phyloP scores from a whole-genome alignment of 2,888 invertebrate genomes.

The Hoplodrina ambigua region DNA sequence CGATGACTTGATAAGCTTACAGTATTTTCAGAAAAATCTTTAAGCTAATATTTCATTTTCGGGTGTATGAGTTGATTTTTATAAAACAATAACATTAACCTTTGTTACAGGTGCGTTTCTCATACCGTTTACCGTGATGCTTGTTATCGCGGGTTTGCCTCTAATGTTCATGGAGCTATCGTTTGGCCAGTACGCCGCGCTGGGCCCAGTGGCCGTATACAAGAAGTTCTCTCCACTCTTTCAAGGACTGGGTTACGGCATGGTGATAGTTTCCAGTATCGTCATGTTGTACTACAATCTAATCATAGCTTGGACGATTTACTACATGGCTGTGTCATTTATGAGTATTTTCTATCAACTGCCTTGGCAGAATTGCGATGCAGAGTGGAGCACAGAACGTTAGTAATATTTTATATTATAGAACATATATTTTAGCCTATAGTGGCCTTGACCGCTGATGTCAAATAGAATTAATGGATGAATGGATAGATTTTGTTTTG shows the following conservation, averaged over 20 bases:
- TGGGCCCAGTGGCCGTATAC: slow-evolving; percentile 95
- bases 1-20: no score
- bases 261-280: slow-evolving; percentile 94
- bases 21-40: neutral
- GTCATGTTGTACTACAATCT: slow-evolving; percentile 95
- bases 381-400: slow-evolving; percentile 93
- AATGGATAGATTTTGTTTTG: no score
- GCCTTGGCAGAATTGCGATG: slow-evolving; percentile 94
- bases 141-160: slow-evolving; percentile 94
- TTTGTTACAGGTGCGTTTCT: slow-evolving; percentile 93
- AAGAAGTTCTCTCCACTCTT: slow-evolving; percentile 95
- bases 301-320: slow-evolving; percentile 94
- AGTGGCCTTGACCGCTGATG: no score
- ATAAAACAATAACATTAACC: neutral
- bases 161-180: slow-evolving; percentile 96
- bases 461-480: no score
- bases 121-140: slow-evolving; percentile 95
- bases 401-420: slow-evolving; percentile 70
- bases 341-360: slow-evolving; percentile 92
- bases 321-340: slow-evolving; percentile 92
- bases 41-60: no score
- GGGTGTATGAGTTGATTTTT: no score
- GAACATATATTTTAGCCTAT: no score
- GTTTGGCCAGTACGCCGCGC: slow-evolving; percentile 95
- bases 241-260: slow-evolving; percentile 93